These are phyloP conservation scores for Dendroctonus ponderosae DNA, from an alignment of 1,140 invertebrate species.

Conservation along the genomic window DNA sequence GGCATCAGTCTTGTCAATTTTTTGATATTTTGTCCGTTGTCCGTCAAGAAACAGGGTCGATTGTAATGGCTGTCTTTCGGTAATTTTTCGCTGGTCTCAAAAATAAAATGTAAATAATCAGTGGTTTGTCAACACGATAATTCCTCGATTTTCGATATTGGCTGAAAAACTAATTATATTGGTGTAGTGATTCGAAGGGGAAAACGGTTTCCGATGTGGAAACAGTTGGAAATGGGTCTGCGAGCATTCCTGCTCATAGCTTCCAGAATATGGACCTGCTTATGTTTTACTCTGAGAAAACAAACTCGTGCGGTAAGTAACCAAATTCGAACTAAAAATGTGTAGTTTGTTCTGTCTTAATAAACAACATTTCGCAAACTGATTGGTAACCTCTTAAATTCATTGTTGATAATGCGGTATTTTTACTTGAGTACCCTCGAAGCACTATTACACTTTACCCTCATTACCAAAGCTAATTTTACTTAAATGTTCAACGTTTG, in stretches of 20 bases:
- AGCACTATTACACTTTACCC: too few relatives aligned
- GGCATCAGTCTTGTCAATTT: too few relatives aligned
- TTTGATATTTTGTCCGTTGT: too few relatives aligned
- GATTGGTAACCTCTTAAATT: neutral
- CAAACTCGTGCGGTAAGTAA: conserved; percentile 90
- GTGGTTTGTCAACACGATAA: conserved; percentile 18
- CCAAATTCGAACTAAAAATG: neutral
- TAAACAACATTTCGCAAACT: conserved; percentile 16
- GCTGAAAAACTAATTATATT: conserved; percentile 1
- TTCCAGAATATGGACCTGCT: conserved; percentile 96
- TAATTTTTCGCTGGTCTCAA: conserved; percentile 13
- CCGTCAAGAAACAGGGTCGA: conserved; percentile 30
- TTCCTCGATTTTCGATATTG: conserved; percentile 15
- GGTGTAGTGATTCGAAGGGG: conserved; percentile 5
- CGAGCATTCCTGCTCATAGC: conserved; percentile 91
- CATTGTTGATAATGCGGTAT: too few relatives aligned
- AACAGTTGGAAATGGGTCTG: conserved; percentile 95
- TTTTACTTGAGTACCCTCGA: too few relatives aligned
- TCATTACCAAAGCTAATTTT: too few relatives aligned
- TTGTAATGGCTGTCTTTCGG: conserved; percentile 37
- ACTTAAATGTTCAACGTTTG: too few relatives aligned
- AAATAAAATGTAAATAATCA: conserved; percentile 35
- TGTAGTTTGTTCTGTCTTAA: neutral
- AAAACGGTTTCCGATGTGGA: conserved; percentile 70
- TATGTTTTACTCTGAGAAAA: conserved; percentile 94